phyloP scores from a whole-genome alignment of 2,888 invertebrate genomes.

The Amblyteles armatorius region DNA sequence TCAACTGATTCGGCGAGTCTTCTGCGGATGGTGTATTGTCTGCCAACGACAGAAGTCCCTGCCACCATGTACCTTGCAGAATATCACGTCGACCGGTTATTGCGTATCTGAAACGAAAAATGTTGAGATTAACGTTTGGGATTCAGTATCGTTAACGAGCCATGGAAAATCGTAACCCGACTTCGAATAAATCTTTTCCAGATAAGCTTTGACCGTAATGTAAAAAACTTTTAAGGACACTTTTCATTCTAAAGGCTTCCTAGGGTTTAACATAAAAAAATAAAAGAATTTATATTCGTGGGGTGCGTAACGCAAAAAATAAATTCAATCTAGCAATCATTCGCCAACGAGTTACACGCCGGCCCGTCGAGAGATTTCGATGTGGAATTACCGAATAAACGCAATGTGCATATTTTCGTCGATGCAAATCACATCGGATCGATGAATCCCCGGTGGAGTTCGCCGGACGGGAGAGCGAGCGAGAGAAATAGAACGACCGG shows the following conservation, averaged over 20 bases:
- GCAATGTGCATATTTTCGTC: slow-evolving; percentile 63
- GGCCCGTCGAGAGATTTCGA: slow-evolving; percentile 50
- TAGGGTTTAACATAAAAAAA: neutral
- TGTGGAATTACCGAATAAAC: slow-evolving; percentile 56
- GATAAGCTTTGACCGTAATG: neutral
- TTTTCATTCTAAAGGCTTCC: neutral
- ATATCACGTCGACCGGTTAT: neutral
- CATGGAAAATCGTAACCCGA: neutral
- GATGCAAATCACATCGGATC: slow-evolving; percentile 67
- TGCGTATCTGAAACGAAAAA: no score
- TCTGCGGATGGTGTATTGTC: slow-evolving; percentile 53
- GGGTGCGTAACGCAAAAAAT: neutral
- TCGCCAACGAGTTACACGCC: neutral
- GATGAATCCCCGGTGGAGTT: slow-evolving; percentile 68
- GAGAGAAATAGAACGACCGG: slow-evolving; percentile 31
- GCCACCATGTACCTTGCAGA: neutral
- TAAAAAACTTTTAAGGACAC: no score
- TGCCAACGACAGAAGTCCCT: neutral
- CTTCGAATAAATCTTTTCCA: neutral
- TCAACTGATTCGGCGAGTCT: slow-evolving; percentile 73
- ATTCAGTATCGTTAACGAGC: neutral
- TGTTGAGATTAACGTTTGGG: neutral
- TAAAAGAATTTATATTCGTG: neutral
- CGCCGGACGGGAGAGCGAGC: slow-evolving; percentile 12
- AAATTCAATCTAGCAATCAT: neutral